Evolutionary conservation across 2,888 invertebrate species (phyloP), one percentile per base, ranked within the genome.

Genomic region (Phrixothrix hirtus): DNA sequence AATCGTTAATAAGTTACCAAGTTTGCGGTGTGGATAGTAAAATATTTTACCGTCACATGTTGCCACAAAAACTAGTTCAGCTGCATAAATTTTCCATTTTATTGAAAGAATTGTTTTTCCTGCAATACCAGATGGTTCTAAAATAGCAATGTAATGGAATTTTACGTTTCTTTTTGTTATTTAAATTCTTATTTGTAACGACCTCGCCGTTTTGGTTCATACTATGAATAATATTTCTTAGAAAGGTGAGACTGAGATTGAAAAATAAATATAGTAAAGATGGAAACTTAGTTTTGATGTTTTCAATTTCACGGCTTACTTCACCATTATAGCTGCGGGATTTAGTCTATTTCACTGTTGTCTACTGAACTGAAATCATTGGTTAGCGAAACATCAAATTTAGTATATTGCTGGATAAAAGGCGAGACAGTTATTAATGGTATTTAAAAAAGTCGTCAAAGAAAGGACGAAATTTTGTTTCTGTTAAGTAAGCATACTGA

Each of bases 301-400:
- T 62, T 62, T 58, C 62, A 62, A 62, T 62, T 62, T 62, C 62
- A 62, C 62, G 61, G 59, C 44, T 58, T 57, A 58, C 54, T 59
- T 54, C 57, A 51, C 62, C 59, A 53, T 60, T 57, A 57, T 47
- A 41, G 47, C 58, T 45, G 39, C 37, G 38, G 42, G 47, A 46
- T 52, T 50, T 47, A 32, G 16, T 42, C 26, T 42, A 47, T 52
- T 46, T 47, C 46, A 34, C 39, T 44, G 34, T 12, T 17, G 35
- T 29, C 25, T 34, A 10, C 16, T 10, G 41, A 41, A 31, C 31
- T 17, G 12, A 31, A n/a, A 27, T 41, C 30, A 41, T 41, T 41
- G 41, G 30, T 30, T 31, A 32, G 10, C 14, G 21, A 15, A 32
- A 25, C 32, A 14, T 12, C 13, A 45, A 15, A 36, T 25, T 27